Percentiles rank a stretch among this genome's conserved stretches.
These are phyloP conservation scores for Cepaea hortensis DNA, from an alignment of 2,888 invertebrate species.

Conservation along the genomic window DNA sequence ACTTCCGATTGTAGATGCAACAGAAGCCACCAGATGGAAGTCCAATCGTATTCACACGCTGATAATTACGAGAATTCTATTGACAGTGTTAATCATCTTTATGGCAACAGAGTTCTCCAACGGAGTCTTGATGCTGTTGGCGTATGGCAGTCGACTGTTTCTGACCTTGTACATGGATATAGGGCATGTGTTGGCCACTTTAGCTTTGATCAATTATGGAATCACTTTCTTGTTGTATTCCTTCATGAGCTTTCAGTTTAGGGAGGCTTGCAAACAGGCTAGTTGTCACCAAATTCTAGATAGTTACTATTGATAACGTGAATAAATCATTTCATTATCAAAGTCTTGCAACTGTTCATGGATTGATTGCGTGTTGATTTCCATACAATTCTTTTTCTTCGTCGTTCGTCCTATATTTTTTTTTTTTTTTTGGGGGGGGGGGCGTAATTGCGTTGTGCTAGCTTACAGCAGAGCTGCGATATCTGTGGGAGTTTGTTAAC, in stretches of 20 bases:
- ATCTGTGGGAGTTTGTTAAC: no score
- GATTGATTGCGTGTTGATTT: no score
- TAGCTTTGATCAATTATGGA: conserved; percentile 92
- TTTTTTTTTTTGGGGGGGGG: no score
- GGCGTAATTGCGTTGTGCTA: no score
- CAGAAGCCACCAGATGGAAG: neutral
- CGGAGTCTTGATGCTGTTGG: conserved; percentile 84
- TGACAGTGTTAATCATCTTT: conserved; percentile 89
- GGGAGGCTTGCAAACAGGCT: conserved; percentile 78
- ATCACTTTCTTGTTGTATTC: conserved; percentile 96
- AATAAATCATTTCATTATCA: no score
- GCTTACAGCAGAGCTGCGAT: no score
- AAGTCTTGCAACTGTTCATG: no score
- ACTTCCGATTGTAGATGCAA: conserved; percentile 24
- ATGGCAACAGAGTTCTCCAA: conserved; percentile 93
- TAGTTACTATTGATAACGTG: no score
- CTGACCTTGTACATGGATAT: conserved; percentile 80
- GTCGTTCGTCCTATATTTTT: no score
- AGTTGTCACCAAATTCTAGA: neutral
- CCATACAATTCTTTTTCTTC: no score
- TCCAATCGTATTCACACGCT: conserved; percentile 76
- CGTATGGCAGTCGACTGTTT: conserved; percentile 85
- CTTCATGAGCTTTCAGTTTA: conserved; percentile 94
- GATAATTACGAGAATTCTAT: conserved; percentile 90
- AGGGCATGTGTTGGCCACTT: conserved; percentile 89